Evolutionary conservation across 2,797 vertebrate species (phyloP).

Genomic region (Chrosomus eos): DNA sequence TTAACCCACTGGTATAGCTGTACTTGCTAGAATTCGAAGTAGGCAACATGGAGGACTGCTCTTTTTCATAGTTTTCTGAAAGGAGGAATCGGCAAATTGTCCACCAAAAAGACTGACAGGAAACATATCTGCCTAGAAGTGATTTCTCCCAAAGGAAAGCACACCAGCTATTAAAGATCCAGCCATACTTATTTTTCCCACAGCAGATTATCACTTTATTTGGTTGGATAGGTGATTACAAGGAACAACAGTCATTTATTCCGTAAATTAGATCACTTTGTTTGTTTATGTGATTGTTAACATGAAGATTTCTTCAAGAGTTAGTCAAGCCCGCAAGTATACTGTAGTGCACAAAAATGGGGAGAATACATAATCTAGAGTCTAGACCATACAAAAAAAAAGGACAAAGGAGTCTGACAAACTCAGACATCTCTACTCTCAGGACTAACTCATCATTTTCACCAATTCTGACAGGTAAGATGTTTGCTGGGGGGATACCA

Average conservation of each 20-base stretch:
- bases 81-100: constrained; percentile 8
- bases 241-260: neutral
- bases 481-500: constrained; percentile 1
- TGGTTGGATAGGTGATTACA: neutral
- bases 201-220: neutral
- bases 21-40: neutral
- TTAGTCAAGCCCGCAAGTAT: neutral
- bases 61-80: neutral
- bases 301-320: neutral
- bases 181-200: neutral
- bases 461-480: neutral
- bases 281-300: neutral
- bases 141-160: neutral
- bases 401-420: constrained; percentile 14
- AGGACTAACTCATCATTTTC: constrained; percentile 12
- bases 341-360: neutral
- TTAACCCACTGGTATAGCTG: neutral
- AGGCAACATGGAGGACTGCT: neutral
- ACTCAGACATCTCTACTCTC: neutral
- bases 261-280: neutral
- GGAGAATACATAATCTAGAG: neutral
- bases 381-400: neutral
- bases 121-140: neutral
- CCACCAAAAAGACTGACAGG: neutral
- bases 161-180: neutral